phyloP scores from a whole-genome alignment of 1,140 invertebrate genomes.

The Eubasilissa regina region DNA sequence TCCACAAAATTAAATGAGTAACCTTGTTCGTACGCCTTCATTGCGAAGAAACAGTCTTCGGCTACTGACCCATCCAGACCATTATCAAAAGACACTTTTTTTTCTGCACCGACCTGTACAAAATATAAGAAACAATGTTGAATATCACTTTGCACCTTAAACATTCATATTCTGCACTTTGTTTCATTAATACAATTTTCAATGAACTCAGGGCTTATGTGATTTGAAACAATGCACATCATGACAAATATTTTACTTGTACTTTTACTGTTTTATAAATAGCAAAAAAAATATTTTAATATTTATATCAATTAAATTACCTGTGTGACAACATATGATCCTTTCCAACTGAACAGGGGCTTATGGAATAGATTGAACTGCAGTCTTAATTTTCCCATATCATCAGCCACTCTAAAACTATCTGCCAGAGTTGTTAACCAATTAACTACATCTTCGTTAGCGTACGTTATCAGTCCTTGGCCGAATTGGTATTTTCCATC shows the following conservation, averaged over 20 bases:
- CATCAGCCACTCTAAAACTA: slow-evolving; percentile 96
- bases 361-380: slow-evolving; percentile 96
- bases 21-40: slow-evolving; percentile 90
- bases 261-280: background rate
- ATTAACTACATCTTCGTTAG: slow-evolving; percentile 96
- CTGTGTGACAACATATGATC: slow-evolving; percentile 94
- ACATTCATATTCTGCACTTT: background rate
- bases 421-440: slow-evolving; percentile 98
- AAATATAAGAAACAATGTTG: background rate
- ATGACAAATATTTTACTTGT: too few relatives aligned
- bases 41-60: slow-evolving; percentile 97
- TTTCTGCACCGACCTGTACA: slow-evolving; percentile 88
- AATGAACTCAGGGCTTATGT: background rate
- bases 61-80: slow-evolving; percentile 96
- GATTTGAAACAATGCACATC: too few relatives aligned
- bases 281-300: background rate
- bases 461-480: slow-evolving; percentile 98
- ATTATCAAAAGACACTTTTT: slow-evolving; percentile 94
- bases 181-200: background rate
- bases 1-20: slow-evolving; percentile 95
- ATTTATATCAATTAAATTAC: slow-evolving; percentile 69
- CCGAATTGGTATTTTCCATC: slow-evolving; percentile 97
- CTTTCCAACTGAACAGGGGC: slow-evolving; percentile 98
- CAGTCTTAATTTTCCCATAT: slow-evolving; percentile 96
- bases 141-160: too few relatives aligned